Conservation (phyloP, 2,113 vertebrate species). For the Pseudolaguvia tuberculata region DNA sequence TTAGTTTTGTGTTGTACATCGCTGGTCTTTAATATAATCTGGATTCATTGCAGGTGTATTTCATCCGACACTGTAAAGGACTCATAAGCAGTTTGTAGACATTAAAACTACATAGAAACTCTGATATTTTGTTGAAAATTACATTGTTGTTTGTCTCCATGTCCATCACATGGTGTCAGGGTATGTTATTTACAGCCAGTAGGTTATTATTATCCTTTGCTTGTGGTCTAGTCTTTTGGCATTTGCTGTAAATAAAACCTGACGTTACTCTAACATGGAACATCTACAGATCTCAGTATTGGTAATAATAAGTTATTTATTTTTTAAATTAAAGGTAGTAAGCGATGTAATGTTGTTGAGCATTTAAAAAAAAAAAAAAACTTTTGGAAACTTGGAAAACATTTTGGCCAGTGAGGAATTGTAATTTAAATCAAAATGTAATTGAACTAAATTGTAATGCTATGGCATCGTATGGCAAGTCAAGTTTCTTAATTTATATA, state of each 20-base stretch:
- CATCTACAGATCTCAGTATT: neutral
- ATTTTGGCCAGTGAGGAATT: too few species aligned
- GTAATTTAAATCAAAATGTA: too few species aligned
- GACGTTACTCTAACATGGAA: neutral
- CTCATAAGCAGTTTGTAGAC: slow-evolving; percentile 17
- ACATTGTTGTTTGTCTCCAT: slow-evolving; percentile 9
- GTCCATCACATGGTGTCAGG: neutral
- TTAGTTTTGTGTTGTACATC: neutral
- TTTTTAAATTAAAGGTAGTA: neutral
- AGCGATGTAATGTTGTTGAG: neutral
- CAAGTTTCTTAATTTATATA: too few species aligned
- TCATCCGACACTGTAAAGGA: slow-evolving; percentile 19
- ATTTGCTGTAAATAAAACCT: slow-evolving; percentile 10
- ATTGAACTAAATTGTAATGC: too few species aligned
- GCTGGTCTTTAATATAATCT: neutral
- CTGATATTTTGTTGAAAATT: slow-evolving; percentile 13
- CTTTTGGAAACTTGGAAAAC: too few species aligned
- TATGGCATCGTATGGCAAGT: too few species aligned
- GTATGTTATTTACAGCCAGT: slow-evolving; percentile 34
- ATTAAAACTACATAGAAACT: neutral
- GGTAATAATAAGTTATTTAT: neutral
- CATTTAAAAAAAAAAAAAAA: neutral
- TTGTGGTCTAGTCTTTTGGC: slow-evolving; percentile 2
- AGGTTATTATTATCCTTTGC: slow-evolving; percentile 36
- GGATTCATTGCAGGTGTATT: slow-evolving; percentile 17